Evolutionary conservation across 2,797 vertebrate species (phyloP).

Genomic region (Forpus xanthops): DNA sequence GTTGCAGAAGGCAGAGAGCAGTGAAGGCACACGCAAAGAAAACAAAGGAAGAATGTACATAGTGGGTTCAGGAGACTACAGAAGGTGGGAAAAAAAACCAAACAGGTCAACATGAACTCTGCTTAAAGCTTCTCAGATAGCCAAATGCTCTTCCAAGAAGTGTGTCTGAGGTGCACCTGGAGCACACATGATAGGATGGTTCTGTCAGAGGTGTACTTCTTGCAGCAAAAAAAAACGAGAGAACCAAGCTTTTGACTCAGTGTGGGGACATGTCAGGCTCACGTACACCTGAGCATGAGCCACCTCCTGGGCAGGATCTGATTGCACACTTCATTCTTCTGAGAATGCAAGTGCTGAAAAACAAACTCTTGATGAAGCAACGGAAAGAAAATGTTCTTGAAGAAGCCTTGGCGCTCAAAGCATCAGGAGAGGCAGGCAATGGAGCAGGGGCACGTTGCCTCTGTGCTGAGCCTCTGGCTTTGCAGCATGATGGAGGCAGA

Average conservation of each 20-base stretch:
- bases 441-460: not conserved
- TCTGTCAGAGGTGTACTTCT: not conserved
- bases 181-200: not conserved
- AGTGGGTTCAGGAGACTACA: not conserved
- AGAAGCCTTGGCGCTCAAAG: not conserved
- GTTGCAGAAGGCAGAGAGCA: not conserved
- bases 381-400: not conserved
- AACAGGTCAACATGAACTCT: not conserved
- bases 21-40: not conserved
- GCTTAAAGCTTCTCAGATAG: not conserved
- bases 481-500: accelerated
- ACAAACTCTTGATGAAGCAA: not conserved
- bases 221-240: not conserved
- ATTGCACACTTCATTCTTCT: not conserved
- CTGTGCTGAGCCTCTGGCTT: not conserved
- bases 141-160: not conserved
- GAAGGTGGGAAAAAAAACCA: not conserved
- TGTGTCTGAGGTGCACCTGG: not conserved
- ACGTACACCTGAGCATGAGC: not conserved
- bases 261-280: too few relatives aligned
- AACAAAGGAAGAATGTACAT: not conserved
- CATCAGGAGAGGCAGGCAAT: not conserved
- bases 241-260: not conserved
- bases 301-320: accelerated
- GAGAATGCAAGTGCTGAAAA: not conserved